Conservation (phyloP, 2,797 vertebrate genomes). For the Odontamblyopus rebecca region DNA sequence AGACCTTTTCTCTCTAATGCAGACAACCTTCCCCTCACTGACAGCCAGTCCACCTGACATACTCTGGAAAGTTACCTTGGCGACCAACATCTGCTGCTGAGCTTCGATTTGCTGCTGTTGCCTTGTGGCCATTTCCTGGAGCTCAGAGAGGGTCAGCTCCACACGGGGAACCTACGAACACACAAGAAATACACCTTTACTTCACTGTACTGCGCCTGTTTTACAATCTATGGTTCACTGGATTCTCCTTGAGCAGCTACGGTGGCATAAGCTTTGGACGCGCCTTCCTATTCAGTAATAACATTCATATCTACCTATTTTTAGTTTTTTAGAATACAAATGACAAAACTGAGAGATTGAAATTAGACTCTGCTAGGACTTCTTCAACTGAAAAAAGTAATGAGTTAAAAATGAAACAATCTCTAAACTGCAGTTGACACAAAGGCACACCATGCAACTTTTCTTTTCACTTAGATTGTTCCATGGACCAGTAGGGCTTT, state of each 20-base stretch:
- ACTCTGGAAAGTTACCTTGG: slow-evolving; percentile 83
- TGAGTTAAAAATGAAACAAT: no score
- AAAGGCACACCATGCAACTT: no score
- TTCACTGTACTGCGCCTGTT: not conserved
- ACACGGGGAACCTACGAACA: slow-evolving; percentile 79
- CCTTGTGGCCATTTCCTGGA: slow-evolving; percentile 96
- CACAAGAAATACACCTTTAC: slow-evolving; percentile 10
- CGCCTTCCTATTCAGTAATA: no score
- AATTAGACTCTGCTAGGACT: no score
- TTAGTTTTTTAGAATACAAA: no score
- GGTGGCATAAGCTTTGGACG: not conserved
- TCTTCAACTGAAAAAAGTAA: no score
- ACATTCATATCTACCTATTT: no score
- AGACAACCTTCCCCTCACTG: slow-evolving; percentile 41
- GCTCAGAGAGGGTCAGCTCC: slow-evolving; percentile 93
- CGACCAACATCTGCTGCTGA: slow-evolving; percentile 95
- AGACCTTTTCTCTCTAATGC: slow-evolving; percentile 42
- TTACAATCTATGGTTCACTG: slow-evolving; percentile 1
- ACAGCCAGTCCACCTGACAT: slow-evolving; percentile 44
- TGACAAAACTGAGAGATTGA: no score
- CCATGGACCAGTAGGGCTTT: no score
- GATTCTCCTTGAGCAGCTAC: not conserved
- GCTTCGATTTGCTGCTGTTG: slow-evolving; percentile 97
- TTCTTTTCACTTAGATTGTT: no score
- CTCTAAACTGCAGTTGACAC: no score